Evolutionary conservation across 2,113 vertebrate genomes (phyloP).

Genomic region (Podocnemis expansa): DNA sequence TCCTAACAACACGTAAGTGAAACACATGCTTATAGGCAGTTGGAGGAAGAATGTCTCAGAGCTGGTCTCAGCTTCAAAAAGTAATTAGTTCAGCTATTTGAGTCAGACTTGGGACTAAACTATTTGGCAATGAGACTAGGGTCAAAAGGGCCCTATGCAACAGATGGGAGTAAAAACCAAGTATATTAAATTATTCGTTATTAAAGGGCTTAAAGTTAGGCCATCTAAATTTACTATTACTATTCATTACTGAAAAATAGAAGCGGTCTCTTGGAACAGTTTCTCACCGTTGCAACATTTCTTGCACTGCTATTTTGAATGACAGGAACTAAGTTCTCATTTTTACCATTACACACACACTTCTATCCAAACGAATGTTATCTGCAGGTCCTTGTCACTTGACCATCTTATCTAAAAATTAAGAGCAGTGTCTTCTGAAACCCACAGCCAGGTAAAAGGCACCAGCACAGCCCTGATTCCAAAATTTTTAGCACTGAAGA

Average conservation of each 20-base stretch:
- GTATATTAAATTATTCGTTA: accelerated
- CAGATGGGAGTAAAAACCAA: no score
- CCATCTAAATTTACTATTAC: accelerated
- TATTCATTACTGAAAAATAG: accelerated
- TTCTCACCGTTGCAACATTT: neutral
- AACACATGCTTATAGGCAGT: accelerated
- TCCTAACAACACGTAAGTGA: accelerated
- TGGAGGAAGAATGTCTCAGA: accelerated
- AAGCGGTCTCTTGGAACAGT: neutral
- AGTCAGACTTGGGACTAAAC: accelerated
- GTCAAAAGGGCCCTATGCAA: accelerated
- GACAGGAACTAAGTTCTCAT: neutral
- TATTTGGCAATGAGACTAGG: accelerated
- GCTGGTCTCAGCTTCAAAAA: neutral
- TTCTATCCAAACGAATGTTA: conserved; percentile 25
- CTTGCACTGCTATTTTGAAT: neutral
- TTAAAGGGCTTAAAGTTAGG: neutral
- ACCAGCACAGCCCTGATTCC: accelerated
- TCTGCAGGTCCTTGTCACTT: conserved; percentile 5
- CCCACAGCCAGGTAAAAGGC: accelerated
- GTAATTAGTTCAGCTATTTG: neutral
- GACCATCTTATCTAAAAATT: neutral
- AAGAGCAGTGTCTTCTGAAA: neutral
- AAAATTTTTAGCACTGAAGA: neutral
- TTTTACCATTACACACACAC: conserved; percentile 52